Evolutionary conservation across 1,140 invertebrate genomes (phyloP).

Genomic region (Bactericera cockerelli): DNA sequence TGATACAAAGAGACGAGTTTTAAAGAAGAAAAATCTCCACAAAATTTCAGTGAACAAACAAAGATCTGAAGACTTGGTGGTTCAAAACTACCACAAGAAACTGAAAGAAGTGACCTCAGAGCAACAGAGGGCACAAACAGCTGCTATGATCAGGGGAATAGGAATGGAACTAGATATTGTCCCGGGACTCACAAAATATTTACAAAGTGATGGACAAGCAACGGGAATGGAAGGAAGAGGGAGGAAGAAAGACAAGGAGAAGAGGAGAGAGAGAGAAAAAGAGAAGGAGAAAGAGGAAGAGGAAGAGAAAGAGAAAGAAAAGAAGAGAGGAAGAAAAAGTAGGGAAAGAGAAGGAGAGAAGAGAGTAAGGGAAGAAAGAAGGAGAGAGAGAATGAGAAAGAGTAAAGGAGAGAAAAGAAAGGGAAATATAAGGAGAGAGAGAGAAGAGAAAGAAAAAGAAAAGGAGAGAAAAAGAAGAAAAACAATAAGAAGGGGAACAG

Average conservation of each 20-base stretch:
- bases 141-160: too few relatives aligned
- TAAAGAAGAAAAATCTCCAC: too few relatives aligned
- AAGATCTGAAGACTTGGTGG: too few relatives aligned
- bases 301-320: background rate
- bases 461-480: background rate
- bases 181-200: too few relatives aligned
- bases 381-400: background rate
- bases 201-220: too few relatives aligned
- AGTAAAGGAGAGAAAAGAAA: background rate
- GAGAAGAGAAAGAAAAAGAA: background rate
- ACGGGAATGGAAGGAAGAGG: background rate
- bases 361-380: background rate
- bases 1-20: too few relatives aligned
- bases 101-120: too few relatives aligned
- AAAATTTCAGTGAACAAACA: too few relatives aligned
- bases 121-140: too few relatives aligned
- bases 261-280: constrained; percentile 12
- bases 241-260: too few relatives aligned
- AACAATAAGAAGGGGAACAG: background rate
- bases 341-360: background rate
- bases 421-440: background rate
- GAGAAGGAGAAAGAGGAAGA: constrained; percentile 9
- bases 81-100: too few relatives aligned
- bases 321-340: background rate
- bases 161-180: too few relatives aligned